Percentiles rank a stretch among this genome's conserved stretches.
These are phyloP conservation scores for Rhabdornis inornatus DNA, from an alignment of 2,113 vertebrate species.

Conservation along the genomic window DNA sequence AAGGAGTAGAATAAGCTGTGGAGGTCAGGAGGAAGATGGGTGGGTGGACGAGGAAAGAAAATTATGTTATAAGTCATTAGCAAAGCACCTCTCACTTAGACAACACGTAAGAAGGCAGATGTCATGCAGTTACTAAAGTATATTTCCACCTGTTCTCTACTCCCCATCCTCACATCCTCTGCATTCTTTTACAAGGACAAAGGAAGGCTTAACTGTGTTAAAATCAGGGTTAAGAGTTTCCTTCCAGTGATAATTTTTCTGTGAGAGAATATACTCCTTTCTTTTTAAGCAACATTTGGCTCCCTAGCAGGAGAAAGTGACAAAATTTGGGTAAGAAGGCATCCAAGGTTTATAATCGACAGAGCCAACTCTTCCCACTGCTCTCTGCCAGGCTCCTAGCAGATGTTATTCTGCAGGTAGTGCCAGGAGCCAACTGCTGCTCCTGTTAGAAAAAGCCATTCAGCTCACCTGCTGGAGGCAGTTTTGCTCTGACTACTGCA, in stretches of 20 bases:
- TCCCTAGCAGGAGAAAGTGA: not conserved
- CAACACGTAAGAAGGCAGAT: not conserved
- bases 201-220: not conserved
- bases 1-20: not conserved
- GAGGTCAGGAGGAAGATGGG: not conserved
- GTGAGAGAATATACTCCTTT: not conserved
- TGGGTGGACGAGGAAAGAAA: not conserved
- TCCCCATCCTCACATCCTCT: not conserved
- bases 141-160: not conserved
- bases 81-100: not conserved
- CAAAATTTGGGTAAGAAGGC: not conserved
- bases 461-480: not conserved
- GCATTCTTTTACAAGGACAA: not conserved
- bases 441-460: not conserved
- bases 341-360: not conserved
- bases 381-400: not conserved
- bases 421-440: not conserved
- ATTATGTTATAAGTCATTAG: not conserved
- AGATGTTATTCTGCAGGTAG: constrained; percentile 11
- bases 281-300: not conserved
- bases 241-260: not conserved
- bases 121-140: not conserved
- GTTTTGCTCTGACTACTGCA: not conserved
- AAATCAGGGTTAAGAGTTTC: not conserved
- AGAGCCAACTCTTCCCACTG: not conserved